These are phyloP conservation scores for Haliclona indistincta DNA, from an alignment of 37 sponge, comb jelly and placozoan species.

Conservation along the genomic window DNA sequence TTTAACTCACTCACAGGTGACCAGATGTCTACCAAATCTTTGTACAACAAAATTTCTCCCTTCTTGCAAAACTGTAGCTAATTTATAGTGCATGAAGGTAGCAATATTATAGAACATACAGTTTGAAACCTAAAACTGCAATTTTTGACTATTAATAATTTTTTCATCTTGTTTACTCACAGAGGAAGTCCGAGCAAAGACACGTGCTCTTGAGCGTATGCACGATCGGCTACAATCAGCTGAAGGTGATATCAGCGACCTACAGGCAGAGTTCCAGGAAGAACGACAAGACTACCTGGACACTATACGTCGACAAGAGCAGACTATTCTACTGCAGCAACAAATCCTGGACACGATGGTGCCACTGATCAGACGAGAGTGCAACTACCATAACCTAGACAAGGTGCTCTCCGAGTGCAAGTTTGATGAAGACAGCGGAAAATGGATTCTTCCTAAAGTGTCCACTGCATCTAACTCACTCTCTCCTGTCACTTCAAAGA, in stretches of 20 bases:
- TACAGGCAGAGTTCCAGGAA: slow-evolving; percentile 83
- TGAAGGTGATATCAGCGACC: slow-evolving; percentile 83
- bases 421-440: slow-evolving; percentile 65
- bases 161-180: neutral
- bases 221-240: slow-evolving; percentile 50
- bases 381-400: slow-evolving; percentile 98
- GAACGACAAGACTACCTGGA: slow-evolving; percentile 91
- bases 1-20: slow-evolving; percentile 79
- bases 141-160: neutral
- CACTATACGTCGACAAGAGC: slow-evolving; percentile 73
- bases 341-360: slow-evolving; percentile 71
- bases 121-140: neutral
- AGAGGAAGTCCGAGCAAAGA: slow-evolving; percentile 82
- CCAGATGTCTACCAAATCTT: neutral
- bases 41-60: neutral
- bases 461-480: slow-evolving; percentile 24
- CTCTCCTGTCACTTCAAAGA: slow-evolving; percentile 3
- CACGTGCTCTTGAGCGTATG: slow-evolving; percentile 28
- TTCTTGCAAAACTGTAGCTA: neutral
- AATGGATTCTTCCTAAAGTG: slow-evolving; percentile 80
- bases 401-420: slow-evolving; percentile 61
- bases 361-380: slow-evolving; percentile 82
- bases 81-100: neutral
- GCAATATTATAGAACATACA: neutral
- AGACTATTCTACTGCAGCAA: slow-evolving; percentile 62